Conservation (phyloP, 2,888 invertebrate species). For the Epinotia brunnichana region DNA sequence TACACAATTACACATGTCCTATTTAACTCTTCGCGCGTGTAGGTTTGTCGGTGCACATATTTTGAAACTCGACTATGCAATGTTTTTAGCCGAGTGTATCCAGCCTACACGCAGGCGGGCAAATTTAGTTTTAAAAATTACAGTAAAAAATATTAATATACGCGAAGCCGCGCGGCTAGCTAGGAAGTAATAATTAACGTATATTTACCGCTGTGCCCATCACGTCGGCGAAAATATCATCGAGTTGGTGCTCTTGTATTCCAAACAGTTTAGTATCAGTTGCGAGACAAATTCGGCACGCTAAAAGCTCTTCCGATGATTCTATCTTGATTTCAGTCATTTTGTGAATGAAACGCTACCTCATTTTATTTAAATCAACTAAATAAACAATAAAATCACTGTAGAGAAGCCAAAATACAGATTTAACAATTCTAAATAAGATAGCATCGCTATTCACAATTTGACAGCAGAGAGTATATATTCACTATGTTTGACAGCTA, state of each 20-base stretch:
- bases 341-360: constrained; percentile 29
- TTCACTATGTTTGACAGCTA: too few relatives aligned
- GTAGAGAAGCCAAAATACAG: background rate
- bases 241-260: constrained; percentile 20
- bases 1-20: too few relatives aligned
- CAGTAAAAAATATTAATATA: too few relatives aligned
- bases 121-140: too few relatives aligned
- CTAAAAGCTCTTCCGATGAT: constrained; percentile 18
- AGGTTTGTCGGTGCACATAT: too few relatives aligned
- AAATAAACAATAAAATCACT: background rate
- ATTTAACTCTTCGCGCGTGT: too few relatives aligned
- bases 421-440: constrained; percentile 5
- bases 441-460: constrained; percentile 11
- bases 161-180: background rate
- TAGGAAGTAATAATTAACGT: background rate
- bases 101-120: too few relatives aligned
- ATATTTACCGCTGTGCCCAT: constrained; percentile 31
- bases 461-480: too few relatives aligned
- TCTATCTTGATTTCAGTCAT: constrained; percentile 35
- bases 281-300: constrained; percentile 30
- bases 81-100: too few relatives aligned
- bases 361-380: constrained; percentile 1
- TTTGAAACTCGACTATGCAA: too few relatives aligned
- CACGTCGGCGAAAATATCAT: constrained; percentile 18
- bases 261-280: constrained; percentile 25